These are phyloP conservation scores for Hippocampus abdominalis DNA, from an alignment of 2,113 vertebrate species.

Conservation along the genomic window DNA sequence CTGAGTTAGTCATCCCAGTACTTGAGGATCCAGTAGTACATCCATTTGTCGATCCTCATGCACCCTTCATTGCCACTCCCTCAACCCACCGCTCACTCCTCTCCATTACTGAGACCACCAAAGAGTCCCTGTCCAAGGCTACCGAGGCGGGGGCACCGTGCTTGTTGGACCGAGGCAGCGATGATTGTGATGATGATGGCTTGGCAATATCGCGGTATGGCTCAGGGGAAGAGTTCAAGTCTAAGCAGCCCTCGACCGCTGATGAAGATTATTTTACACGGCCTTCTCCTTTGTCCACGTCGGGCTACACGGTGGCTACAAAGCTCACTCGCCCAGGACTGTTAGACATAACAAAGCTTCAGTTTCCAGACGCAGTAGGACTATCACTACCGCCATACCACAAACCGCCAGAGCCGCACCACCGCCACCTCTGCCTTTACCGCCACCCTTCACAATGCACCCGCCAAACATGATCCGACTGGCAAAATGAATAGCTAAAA, in stretches of 20 bases:
- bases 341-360: slow-evolving; percentile 98
- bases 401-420: slow-evolving; percentile 96
- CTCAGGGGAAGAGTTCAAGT: slow-evolving; percentile 99
- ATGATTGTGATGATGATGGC: slow-evolving; percentile 99
- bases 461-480: slow-evolving; percentile 87
- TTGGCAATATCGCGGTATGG: slow-evolving; percentile 99
- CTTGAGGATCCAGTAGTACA: slow-evolving; percentile 97
- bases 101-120: slow-evolving; percentile 99
- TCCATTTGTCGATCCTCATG: slow-evolving; percentile 92
- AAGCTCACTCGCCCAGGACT: slow-evolving; percentile 96
- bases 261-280: slow-evolving; percentile 99
- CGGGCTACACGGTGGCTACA: slow-evolving; percentile 99
- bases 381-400: slow-evolving; percentile 88
- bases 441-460: slow-evolving; percentile 88
- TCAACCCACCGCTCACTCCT: slow-evolving; percentile 96
- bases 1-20: slow-evolving; percentile 97
- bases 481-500: slow-evolving; percentile 98
- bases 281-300: slow-evolving; percentile 98
- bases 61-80: slow-evolving; percentile 95
- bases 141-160: slow-evolving; percentile 99
- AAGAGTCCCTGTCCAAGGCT: slow-evolving; percentile 99
- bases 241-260: slow-evolving; percentile 98
- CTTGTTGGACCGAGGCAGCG: slow-evolving; percentile 99
- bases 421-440: slow-evolving; percentile 93
- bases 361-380: slow-evolving; percentile 93